Percentiles rank a stretch among this genome's conserved stretches.
phyloP scores from a whole-genome alignment of 2,888 invertebrate genomes.

The Andrena hattorfiana region DNA sequence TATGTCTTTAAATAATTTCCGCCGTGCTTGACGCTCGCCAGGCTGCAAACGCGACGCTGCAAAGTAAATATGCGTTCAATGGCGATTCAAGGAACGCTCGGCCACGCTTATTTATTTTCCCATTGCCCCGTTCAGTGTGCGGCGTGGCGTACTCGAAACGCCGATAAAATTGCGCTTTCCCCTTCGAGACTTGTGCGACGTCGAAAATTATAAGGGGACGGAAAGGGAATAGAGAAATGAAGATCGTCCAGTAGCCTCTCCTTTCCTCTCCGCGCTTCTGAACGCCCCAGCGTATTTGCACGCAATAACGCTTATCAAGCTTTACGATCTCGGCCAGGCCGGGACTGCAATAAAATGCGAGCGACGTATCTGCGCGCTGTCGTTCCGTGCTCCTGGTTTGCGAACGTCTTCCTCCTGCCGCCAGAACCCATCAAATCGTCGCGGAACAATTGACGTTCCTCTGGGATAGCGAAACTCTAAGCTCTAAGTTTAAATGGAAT shows the following conservation, averaged over 20 bases:
- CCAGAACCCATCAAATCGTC: background rate
- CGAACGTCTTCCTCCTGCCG: background rate
- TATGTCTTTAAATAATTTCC: constrained; percentile 32
- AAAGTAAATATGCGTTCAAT: constrained; percentile 53
- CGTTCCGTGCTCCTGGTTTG: background rate
- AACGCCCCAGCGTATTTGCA: background rate
- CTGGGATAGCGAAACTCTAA: background rate
- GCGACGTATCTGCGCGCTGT: constrained; percentile 28
- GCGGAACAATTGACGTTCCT: background rate
- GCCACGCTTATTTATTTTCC: constrained; percentile 59
- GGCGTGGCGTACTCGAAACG: constrained; percentile 4
- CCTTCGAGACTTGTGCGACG: background rate
- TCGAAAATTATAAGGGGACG: background rate
- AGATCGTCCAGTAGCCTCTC: background rate
- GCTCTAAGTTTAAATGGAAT: background rate
- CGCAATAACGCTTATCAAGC: background rate
- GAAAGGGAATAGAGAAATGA: constrained; percentile 1
- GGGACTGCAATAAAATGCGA: constrained; percentile 27
- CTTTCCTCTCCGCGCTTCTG: background rate
- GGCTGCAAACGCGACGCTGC: constrained; percentile 15
- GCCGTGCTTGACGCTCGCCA: background rate
- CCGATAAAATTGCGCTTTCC: constrained; percentile 22
- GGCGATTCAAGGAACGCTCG: constrained; percentile 57
- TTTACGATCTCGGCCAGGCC: constrained; percentile 15
- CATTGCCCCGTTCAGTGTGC: constrained; percentile 17